Evolutionary conservation across 2,113 vertebrate genomes (phyloP), one percentile per base, ranked within the genome.

Genomic region (Sturnus vulgaris): DNA sequence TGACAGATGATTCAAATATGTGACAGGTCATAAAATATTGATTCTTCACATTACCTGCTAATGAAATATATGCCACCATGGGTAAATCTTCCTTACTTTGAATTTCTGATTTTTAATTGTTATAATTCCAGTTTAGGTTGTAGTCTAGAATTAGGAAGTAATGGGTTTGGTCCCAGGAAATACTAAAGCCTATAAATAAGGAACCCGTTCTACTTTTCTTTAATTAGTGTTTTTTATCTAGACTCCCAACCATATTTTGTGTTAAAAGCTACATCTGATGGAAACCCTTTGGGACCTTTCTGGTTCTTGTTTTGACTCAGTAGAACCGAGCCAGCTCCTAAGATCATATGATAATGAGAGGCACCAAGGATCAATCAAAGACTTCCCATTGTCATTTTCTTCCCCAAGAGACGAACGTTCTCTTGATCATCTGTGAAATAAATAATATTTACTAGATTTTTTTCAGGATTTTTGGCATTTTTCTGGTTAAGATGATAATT

Each of bases 21-120:
- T 93, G 93, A 49, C 93, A 93, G 79, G 86, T 86, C 88, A 93
- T 96, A 84, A 93, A 96, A 91, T 94, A 94, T 22, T 84, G 72
- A 94, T 81, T 93, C 64, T 93, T 78, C 66, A 30, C 35, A 25
- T 88, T 95, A 77, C n/a, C 65, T 95, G 37, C 80, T 95, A 79
- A 84, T 88, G 61, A 83, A 94, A 90, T 31, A n/a, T 49, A 59
- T 42, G 8, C 22, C 40, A 83, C 33, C 3, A 6, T 20, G 47
- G 56, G 20, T 64, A 83, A 63, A 83, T 40, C 55, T 79, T 77
- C 35, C 39, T 86, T 80, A 42, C 44, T 21, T 86, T 49, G 6
- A 22, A 88, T 75, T 77, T 47, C 35, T 70, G 60, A 77, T 8
- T 86, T 76, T 37, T 64, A 76, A 40, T 50, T 77, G 37, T 75